phyloP scores from a whole-genome alignment of 35 echinoderm and acorn worm species.

The Patiria miniata region DNA sequence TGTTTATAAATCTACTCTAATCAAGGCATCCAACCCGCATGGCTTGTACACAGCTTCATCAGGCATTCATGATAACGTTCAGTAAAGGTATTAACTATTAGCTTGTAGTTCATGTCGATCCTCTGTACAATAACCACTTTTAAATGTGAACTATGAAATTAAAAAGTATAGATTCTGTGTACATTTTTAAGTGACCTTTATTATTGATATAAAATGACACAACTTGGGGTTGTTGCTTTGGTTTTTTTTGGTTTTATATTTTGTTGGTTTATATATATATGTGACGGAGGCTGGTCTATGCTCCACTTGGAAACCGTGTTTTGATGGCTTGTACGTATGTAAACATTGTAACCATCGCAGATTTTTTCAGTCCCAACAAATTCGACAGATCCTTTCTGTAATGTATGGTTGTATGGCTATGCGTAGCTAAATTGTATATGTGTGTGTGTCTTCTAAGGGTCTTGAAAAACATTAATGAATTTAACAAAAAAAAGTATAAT shows the following conservation, averaged over 20 bases:
- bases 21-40: no score
- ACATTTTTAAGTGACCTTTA: conserved; percentile 34
- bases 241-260: conserved; percentile 35
- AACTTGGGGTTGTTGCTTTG: conserved; percentile 7
- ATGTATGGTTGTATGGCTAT: conserved; percentile 12
- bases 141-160: conserved; percentile 19
- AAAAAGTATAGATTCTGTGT: conserved; percentile 21
- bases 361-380: background rate
- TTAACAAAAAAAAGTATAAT: conserved; percentile 11
- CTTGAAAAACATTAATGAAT: background rate
- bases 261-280: conserved; percentile 25
- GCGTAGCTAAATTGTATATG: conserved; percentile 14
- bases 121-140: conserved; percentile 8
- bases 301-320: conserved; percentile 13
- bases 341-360: background rate
- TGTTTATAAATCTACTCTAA: background rate
- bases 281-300: background rate
- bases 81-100: background rate
- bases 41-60: conserved; percentile 22
- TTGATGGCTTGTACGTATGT: conserved; percentile 11
- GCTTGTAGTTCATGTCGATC: conserved; percentile 18
- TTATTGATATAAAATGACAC: conserved; percentile 4
- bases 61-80: background rate
- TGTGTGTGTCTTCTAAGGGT: conserved; percentile 1
- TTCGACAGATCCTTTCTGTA: background rate